These are phyloP conservation scores for Sinocyclocheilus anshuiensis DNA, from an alignment of 2,113 vertebrate genomes.

Conservation along the genomic window DNA sequence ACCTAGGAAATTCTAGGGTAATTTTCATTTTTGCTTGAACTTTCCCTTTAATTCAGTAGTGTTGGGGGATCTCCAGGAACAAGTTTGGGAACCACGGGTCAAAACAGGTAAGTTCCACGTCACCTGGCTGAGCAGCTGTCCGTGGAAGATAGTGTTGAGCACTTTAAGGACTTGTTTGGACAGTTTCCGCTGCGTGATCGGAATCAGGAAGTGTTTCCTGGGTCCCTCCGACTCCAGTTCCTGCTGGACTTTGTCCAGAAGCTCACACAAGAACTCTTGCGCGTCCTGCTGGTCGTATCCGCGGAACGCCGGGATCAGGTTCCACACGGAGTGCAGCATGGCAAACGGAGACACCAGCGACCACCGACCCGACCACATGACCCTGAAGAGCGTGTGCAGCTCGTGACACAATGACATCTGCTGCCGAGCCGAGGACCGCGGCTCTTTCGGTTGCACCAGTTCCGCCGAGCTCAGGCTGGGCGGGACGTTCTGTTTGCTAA, in stretches of 20 bases:
- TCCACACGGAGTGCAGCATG: constrained; percentile 99
- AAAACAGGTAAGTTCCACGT: background rate
- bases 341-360: constrained; percentile 95
- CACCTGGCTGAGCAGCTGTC: constrained; percentile 99
- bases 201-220: constrained; percentile 88
- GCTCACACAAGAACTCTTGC: constrained; percentile 97
- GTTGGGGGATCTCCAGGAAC: no score
- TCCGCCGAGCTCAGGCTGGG: constrained; percentile 81
- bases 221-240: constrained; percentile 94
- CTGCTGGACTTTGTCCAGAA: constrained; percentile 97
- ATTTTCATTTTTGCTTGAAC: background rate
- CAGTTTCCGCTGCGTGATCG: constrained; percentile 95
- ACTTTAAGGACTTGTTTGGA: constrained; percentile 98
- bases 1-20: no score
- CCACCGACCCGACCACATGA: constrained; percentile 99
- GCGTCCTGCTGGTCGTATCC: constrained; percentile 98
- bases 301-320: constrained; percentile 93
- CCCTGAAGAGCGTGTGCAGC: constrained; percentile 96
- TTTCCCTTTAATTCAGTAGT: no score
- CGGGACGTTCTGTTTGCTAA: constrained; percentile 68
- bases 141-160: constrained; percentile 98
- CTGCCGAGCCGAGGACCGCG: constrained; percentile 84
- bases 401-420: constrained; percentile 98
- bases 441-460: constrained; percentile 92
- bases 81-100: no score